Base-by-base conservation (phyloP, 2,797 vertebrate genomes). In the Phoebastria nigripes region DNA sequence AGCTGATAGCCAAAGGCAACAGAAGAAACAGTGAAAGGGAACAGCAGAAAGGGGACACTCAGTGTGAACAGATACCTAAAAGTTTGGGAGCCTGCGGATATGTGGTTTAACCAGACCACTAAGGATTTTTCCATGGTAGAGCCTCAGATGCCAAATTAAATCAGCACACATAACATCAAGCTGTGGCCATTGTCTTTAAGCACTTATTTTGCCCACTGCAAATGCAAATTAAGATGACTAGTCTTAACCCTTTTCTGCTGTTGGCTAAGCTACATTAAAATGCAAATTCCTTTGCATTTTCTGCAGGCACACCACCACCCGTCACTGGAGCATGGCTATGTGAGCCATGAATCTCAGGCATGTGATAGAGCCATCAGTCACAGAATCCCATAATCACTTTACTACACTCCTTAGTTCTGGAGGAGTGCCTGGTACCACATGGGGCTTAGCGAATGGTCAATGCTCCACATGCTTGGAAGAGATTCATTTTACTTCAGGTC, bases 311-410 rank as follows among this genome's bases (percentile, higher is more conserved):
- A 70, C 31, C 42, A 67, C 49, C 51, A 31, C 44, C 51, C 33
- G 0, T 54, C 80, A 24, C 47, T 89, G 78, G 28, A 91, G 47
- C 1, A 0, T 67, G 67, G 78, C 63, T 61, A 0, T 41, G 28
- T 44, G 70, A 92, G 55, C 90, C 63, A 31, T 89, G 89, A 85
- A 80, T 87, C 87, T 78, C 89, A 67, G 59, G 55, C 58, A 54
- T 59, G 74, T 18, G 86, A 96, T 96, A 90, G 81, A 97, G 83
- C 71, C 82, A 96, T 93, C 94, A 93, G 84, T 87, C 92, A 87
- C 59, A 67, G 89, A 82, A 61, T 87, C 49, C 59, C 61, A 67
- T 93, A 95, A 96, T 93, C 89, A 39, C 55, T 93, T 84, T 37
- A 16, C 42, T n/a, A 4, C 54, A 35, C 33, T 78, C 52, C 35